Evolutionary conservation across 2,888 invertebrate genomes (phyloP).

Genomic region (Melieria picta): DNA sequence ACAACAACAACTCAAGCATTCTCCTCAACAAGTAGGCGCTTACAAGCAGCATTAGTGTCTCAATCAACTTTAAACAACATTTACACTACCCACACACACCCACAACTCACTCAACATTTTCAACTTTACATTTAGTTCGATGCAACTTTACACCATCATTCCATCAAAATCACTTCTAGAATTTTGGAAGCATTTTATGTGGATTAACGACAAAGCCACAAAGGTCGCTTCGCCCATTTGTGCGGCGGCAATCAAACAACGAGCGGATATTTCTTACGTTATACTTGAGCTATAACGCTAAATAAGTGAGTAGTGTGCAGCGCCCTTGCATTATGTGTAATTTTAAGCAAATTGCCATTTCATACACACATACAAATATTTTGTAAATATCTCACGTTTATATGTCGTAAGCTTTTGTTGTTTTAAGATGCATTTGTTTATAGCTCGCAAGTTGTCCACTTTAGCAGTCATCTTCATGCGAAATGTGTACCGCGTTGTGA

Average conservation of each 20-base stretch:
- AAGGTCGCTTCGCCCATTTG: no score
- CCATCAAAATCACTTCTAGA: slow-evolving; percentile 39
- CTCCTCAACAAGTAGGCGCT: no score
- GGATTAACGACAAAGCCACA: slow-evolving; percentile 16
- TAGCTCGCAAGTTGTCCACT: no score
- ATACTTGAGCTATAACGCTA: slow-evolving; percentile 58
- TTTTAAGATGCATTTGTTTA: no score
- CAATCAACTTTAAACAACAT: no score
- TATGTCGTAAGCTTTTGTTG: no score
- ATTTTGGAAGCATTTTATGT: slow-evolving; percentile 33
- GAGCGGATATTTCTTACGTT: slow-evolving; percentile 61
- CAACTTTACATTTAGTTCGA: slow-evolving; percentile 45
- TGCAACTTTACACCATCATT: slow-evolving; percentile 41
- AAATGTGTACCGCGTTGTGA: no score
- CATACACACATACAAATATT: no score
- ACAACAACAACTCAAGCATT: not conserved
- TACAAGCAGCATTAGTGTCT: no score
- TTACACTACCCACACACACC: not conserved
- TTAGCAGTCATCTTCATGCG: no score
- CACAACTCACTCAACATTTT: not conserved
- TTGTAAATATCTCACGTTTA: no score
- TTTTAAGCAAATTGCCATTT: no score
- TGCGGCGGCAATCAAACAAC: not conserved
- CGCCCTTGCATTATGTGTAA: not conserved
- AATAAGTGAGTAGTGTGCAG: slow-evolving; percentile 54